phyloP scores from a whole-genome alignment of 2,888 invertebrate genomes.

The Agonum fuliginosum region DNA sequence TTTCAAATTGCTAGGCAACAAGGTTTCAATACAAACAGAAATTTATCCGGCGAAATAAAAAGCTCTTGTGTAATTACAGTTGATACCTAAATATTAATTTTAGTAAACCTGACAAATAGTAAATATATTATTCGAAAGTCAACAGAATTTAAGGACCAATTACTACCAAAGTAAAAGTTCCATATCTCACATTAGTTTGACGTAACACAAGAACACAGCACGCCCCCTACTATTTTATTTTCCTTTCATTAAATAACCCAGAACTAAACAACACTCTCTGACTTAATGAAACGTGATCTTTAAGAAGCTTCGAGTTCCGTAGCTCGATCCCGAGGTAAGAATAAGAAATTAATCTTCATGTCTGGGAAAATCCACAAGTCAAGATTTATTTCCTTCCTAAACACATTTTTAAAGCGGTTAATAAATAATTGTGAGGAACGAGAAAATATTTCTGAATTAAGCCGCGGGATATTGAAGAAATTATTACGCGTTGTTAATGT shows the following conservation, averaged over 20 bases:
- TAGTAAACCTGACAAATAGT: no score
- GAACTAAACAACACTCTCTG: slow-evolving; percentile 23
- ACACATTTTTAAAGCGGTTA: not conserved
- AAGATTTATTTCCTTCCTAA: not conserved
- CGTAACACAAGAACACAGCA: not conserved
- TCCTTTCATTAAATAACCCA: slow-evolving; percentile 49
- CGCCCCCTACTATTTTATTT: not conserved
- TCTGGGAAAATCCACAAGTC: slow-evolving; percentile 11
- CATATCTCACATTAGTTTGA: not conserved
- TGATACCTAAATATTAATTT: no score
- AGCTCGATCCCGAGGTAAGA: not conserved
- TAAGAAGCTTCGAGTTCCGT: not conserved
- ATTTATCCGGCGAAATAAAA: no score
- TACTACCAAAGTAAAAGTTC: no score
- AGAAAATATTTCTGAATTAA: not conserved
- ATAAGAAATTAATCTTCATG: slow-evolving; percentile 29
- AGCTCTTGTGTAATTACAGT: no score
- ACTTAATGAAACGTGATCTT: slow-evolving; percentile 17
- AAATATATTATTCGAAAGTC: no score
- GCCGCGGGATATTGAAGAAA: not conserved
- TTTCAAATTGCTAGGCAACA: no score
- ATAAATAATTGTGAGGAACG: not conserved
- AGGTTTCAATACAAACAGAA: no score
- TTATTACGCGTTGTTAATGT: slow-evolving; percentile 5
- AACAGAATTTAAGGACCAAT: no score